Evolutionary conservation across 37 sponge, comb jelly and placozoan species (phyloP), one percentile per base, ranked within the genome.

Genomic region (Haliclona indistincta): DNA sequence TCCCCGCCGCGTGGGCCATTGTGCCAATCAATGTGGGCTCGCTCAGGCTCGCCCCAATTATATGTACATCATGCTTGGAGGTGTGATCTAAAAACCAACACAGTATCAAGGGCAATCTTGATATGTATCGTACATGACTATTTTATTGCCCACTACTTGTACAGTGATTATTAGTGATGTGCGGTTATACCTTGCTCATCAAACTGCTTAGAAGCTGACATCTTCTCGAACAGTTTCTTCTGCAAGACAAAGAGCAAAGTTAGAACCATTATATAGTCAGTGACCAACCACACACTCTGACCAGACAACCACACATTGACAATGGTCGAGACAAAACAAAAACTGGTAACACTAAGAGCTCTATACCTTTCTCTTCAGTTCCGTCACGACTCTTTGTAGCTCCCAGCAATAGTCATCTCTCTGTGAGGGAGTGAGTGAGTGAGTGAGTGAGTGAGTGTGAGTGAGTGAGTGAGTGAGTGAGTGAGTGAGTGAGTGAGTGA

Each of bases 291-390:
- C 23, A 43, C 71, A 62, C 20, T 42, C 26, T 20, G 0, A 55
- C 32, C 28, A 26, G 47, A 40, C 28, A 74, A 19, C 2, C 3
- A 74, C 62, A 55, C 42, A 11, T 30, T 17, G 8, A 74, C n/a
- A 22, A 72, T 28, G n/a, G 6, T 0, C 11, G 29, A 11, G 10
- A 43, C 29, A 39, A 56, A 2, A 73, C 68, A 61, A 30, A 43
- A 47, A 63, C 4, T 13, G 54, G n/a, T n/a, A n/a, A n/a, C n/a
- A n/a, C n/a, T n/a, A n/a, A n/a, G n/a, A n/a, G n/a, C n/a, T n/a
- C n/a, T n/a, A 0, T 37, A 91, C 92, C 83, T 79, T 82, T 79
- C 92, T 82, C 19, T 87, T 63, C 6, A 91, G 75, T 33, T 74
- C 54, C 37, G 92, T 91, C 40, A 91, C 86, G 28, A 68, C 52